A percentile compares a stretch with the other conserved stretches of the same genome.
Evolutionary conservation across 2,797 vertebrate species (phyloP).

Genomic region (Vireo griseus): DNA sequence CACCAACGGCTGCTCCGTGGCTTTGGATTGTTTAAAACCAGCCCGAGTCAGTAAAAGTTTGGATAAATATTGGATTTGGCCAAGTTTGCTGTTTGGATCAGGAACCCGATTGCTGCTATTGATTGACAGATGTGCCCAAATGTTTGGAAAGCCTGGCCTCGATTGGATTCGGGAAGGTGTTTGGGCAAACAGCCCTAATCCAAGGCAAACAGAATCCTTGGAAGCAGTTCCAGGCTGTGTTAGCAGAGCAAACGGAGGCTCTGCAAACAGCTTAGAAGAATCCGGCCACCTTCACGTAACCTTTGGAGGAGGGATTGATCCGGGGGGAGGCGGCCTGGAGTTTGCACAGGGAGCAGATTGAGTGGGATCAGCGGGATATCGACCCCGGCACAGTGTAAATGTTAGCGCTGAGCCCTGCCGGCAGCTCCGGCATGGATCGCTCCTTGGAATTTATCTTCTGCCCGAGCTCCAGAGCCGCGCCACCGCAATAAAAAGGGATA

Average conservation of each 20-base stretch:
- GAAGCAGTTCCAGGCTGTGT: slow-evolving; percentile 77
- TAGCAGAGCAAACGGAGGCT: slow-evolving; percentile 87
- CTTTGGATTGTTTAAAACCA: slow-evolving; percentile 68
- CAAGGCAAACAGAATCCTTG: slow-evolving; percentile 87
- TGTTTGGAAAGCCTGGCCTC: slow-evolving; percentile 80
- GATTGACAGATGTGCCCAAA: slow-evolving; percentile 81
- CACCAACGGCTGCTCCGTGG: slow-evolving; percentile 28
- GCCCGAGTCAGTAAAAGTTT: slow-evolving; percentile 74
- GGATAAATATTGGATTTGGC: slow-evolving; percentile 88
- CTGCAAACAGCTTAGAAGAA: slow-evolving; percentile 89
- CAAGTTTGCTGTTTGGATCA: slow-evolving; percentile 74
- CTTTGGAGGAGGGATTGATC: slow-evolving; percentile 89
- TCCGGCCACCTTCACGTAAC: slow-evolving; percentile 82
- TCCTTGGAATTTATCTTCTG: slow-evolving; percentile 72
- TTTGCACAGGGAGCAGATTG: slow-evolving; percentile 58
- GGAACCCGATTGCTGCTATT: slow-evolving; percentile 81
- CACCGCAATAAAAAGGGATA: slow-evolving; percentile 64
- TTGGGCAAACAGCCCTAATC: slow-evolving; percentile 84
- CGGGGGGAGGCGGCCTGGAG: slow-evolving; percentile 63
- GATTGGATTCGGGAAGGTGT: slow-evolving; percentile 81
- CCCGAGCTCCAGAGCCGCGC: slow-evolving; percentile 57
- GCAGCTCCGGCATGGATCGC: slow-evolving; percentile 34
- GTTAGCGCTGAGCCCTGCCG: slow-evolving; percentile 73
- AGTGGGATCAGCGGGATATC: slow-evolving; percentile 58
- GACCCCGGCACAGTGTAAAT: slow-evolving; percentile 72